Evolutionary conservation across 2,113 vertebrate species (phyloP).

Genomic region (Trichechus manatus): DNA sequence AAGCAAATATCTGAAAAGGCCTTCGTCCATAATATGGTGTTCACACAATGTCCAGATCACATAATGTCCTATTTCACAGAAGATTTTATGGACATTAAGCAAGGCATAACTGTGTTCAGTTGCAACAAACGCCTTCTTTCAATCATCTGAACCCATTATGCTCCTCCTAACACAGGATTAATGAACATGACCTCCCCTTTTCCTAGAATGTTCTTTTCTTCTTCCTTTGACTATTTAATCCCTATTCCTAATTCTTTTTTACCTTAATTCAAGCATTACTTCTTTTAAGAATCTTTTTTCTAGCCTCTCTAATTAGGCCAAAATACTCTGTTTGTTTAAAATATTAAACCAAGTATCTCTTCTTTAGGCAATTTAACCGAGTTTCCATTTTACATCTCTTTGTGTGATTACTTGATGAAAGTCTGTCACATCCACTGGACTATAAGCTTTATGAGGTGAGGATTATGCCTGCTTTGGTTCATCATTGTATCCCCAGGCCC

Average conservation of each 20-base stretch:
- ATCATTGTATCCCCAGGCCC: background rate
- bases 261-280: background rate
- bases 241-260: background rate
- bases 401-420: background rate
- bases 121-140: background rate
- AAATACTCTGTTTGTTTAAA: background rate
- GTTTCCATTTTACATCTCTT: background rate
- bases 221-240: background rate
- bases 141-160: background rate
- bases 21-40: too few relatives aligned
- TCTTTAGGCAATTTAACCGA: background rate
- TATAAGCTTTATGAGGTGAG: background rate
- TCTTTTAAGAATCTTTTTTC: background rate
- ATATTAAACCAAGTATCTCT: background rate
- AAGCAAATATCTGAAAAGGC: too few relatives aligned
- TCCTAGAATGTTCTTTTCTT: background rate
- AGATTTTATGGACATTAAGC: too few relatives aligned
- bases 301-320: background rate
- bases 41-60: too few relatives aligned
- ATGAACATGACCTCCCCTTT: background rate
- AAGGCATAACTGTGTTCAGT: too few relatives aligned
- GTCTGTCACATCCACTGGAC: accelerated
- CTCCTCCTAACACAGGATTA: background rate
- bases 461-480: background rate
- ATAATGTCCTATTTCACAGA: too few relatives aligned